Conservation (phyloP, 2,113 vertebrate species). For the Dicaeum eximium region DNA sequence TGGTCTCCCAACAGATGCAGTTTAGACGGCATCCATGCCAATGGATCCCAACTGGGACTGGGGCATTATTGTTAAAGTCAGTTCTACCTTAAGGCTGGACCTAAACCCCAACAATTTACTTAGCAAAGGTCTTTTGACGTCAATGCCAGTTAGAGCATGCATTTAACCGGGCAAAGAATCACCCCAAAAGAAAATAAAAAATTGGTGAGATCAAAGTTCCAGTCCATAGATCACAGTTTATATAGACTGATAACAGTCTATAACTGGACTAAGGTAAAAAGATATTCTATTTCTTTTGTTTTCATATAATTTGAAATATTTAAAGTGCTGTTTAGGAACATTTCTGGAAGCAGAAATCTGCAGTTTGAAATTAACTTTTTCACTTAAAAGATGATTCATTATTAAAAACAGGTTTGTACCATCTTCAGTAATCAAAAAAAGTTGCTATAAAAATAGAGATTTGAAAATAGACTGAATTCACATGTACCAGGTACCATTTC, state of each 20-base stretch:
- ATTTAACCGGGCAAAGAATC: background rate
- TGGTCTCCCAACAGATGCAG: background rate
- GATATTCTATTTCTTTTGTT: background rate
- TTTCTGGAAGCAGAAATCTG: conserved; percentile 29
- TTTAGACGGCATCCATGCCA: background rate
- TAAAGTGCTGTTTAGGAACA: conserved; percentile 45
- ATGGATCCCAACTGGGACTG: background rate
- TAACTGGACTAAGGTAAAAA: background rate
- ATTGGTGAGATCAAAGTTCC: background rate
- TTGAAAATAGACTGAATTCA: conserved; percentile 72
- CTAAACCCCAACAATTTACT: background rate
- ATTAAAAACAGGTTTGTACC: conserved; percentile 63
- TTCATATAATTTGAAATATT: background rate
- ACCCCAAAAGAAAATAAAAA: background rate
- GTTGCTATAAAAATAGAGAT: conserved; percentile 70
- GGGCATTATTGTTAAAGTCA: background rate
- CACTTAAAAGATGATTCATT: conserved; percentile 33
- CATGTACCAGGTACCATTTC: conserved; percentile 58
- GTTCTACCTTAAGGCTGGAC: background rate
- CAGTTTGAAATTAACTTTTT: conserved; percentile 1
- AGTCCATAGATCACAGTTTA: background rate
- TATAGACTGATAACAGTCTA: background rate
- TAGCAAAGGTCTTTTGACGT: background rate
- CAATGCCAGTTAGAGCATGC: background rate
- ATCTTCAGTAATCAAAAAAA: conserved; percentile 45